Conservation (phyloP, 2,888 invertebrate species). For the Dorcus hopei region DNA sequence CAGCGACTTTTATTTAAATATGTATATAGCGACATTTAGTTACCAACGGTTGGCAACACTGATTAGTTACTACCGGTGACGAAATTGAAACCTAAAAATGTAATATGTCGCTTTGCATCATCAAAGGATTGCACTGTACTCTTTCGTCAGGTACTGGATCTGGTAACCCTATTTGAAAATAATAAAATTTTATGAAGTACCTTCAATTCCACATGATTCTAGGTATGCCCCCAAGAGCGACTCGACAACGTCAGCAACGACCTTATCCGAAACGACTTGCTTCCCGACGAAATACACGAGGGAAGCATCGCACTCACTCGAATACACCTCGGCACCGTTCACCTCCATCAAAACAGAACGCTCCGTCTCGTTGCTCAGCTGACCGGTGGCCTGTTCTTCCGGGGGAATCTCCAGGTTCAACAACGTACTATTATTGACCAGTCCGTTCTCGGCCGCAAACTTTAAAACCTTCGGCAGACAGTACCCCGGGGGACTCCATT, state of each 20-base stretch:
- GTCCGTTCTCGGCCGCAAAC: conserved; percentile 45
- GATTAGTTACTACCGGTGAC: too few relatives aligned
- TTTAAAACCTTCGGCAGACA: conserved; percentile 56
- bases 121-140: too few relatives aligned
- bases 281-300: conserved; percentile 44
- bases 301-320: conserved; percentile 11
- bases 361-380: conserved; percentile 32
- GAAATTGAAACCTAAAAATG: too few relatives aligned
- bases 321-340: conserved; percentile 30
- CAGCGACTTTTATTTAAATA: too few relatives aligned
- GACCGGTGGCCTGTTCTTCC: conserved; percentile 47
- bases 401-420: conserved; percentile 50
- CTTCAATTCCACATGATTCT: conserved; percentile 49
- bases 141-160: too few relatives aligned
- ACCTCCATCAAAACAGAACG: conserved; percentile 18
- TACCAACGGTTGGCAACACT: too few relatives aligned
- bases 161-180: too few relatives aligned
- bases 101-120: too few relatives aligned
- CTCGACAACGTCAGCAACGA: conserved; percentile 80
- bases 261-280: conserved; percentile 60
- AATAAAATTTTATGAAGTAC: conserved; percentile 21
- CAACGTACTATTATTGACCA: conserved; percentile 52
- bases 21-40: too few relatives aligned
- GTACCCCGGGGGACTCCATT: conserved; percentile 78
- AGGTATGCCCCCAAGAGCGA: conserved; percentile 80